Evolutionary conservation across 1,140 invertebrate genomes (phyloP).

Genomic region (Aphis gossypii): DNA sequence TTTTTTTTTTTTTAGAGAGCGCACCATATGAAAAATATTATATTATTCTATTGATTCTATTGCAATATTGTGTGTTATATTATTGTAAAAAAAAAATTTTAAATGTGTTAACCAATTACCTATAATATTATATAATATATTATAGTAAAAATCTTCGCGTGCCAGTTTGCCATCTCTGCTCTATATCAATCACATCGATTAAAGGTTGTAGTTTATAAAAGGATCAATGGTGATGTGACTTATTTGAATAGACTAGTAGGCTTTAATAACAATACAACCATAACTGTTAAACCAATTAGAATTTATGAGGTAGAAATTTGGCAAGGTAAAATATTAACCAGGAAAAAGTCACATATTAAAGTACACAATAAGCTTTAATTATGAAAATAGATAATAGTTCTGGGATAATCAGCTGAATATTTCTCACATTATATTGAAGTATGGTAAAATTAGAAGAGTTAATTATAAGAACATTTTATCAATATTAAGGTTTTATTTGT

Average conservation of each 20-base stretch:
- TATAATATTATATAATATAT: no score
- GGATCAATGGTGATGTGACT: background rate
- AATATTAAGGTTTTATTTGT: background rate
- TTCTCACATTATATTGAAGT: background rate
- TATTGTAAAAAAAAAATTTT: no score
- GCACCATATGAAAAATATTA: no score
- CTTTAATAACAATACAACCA: background rate
- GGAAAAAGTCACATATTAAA: background rate
- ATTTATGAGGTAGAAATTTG: background rate
- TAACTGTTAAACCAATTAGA: background rate
- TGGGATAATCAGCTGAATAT: background rate
- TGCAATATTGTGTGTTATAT: no score
- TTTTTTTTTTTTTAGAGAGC: no score
- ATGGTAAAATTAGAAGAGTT: background rate
- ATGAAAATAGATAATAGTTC: background rate
- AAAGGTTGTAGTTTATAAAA: background rate
- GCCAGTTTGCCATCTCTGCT: no score
- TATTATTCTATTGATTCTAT: no score
- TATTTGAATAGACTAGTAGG: background rate
- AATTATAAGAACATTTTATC: background rate
- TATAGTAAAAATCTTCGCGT: no score
- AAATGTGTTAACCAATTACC: no score
- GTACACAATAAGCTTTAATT: accelerated
- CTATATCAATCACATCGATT: background rate
- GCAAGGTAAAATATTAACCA: background rate